Evolutionary conservation across 2,113 vertebrate genomes (phyloP), one percentile per base, ranked within the genome.

Genomic region (Ptilorrhoa leucosticta): DNA sequence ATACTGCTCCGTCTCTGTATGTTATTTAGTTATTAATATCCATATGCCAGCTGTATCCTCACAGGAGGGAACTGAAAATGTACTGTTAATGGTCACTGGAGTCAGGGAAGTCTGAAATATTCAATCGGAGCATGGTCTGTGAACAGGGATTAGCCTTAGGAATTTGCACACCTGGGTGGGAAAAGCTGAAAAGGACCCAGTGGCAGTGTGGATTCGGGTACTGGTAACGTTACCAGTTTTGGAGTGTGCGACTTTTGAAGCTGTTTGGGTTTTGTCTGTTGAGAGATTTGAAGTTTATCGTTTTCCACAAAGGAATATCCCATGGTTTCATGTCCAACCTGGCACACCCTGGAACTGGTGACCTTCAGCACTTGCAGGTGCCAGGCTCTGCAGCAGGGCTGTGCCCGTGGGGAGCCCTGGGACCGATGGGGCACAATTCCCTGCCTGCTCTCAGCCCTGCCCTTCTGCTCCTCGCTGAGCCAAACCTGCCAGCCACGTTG

Each of bases 11-110:
- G 58, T 66, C 51, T 86, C 63, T 50, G 13, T 86, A 40, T 40
- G 44, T 73, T 89, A 58, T 83, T 65, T 80, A 37, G 86, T 68
- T 84, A 81, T 82, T 78, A 92, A 87, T 77, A 70, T 69, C 82
- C 56, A 13, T 57, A 76, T 91, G 90, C 39, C 82, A 94, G 84
- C 81, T 93, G 66, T 80, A 61, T 66, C 78, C 70, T 95, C 75
- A 39, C 71, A 73, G 63, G 81, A 85, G 42, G 78, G 82, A 91
- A 33, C 47, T 65, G 70, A 16, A 93, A 89, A 80, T 39, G 18
- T 45, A 3, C 65, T 85, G 39, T 53, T 87, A 87, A 69, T 87
- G 82, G 81, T 76, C 89, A 79, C 6, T 82, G 90, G 47, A 93
- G 61, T 37, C 48, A 56, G 76, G 78, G 35, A 69, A 69, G 31